Conservation (phyloP, 2,888 invertebrate species). For the Lithophane socia region DNA sequence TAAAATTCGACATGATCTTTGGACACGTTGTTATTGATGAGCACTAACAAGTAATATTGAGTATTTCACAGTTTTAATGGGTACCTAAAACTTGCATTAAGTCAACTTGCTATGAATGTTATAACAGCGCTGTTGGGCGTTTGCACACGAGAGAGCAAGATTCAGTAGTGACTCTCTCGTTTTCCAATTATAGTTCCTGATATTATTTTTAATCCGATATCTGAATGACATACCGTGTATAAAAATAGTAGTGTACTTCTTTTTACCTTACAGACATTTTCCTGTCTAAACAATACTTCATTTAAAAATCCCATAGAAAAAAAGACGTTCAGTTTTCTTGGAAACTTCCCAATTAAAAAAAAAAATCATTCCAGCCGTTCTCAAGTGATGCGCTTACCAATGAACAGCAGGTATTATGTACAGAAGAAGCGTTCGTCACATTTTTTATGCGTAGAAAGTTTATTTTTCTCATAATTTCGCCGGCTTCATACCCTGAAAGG, state of each 20-base stretch:
- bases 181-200: background rate
- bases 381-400: background rate
- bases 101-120: background rate
- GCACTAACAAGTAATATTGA: background rate
- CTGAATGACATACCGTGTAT: background rate
- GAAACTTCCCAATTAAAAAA: too few relatives aligned
- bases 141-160: background rate
- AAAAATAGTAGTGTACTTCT: too few relatives aligned
- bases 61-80: background rate
- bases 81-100: background rate
- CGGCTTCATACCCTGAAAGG: conserved; percentile 45
- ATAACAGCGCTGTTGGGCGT: background rate
- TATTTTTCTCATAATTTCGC: conserved; percentile 53
- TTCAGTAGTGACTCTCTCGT: background rate
- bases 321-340: background rate
- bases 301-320: background rate
- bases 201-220: background rate
- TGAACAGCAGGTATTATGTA: background rate
- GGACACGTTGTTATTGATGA: conserved; percentile 38
- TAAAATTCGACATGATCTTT: conserved; percentile 10
- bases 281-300: background rate
- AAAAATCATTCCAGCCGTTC: background rate
- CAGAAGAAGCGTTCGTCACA: conserved; percentile 24
- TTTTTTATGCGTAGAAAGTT: conserved; percentile 39
- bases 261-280: background rate